Conservation (phyloP, 2,797 vertebrate genomes). For the Phalloptychus januarius region DNA sequence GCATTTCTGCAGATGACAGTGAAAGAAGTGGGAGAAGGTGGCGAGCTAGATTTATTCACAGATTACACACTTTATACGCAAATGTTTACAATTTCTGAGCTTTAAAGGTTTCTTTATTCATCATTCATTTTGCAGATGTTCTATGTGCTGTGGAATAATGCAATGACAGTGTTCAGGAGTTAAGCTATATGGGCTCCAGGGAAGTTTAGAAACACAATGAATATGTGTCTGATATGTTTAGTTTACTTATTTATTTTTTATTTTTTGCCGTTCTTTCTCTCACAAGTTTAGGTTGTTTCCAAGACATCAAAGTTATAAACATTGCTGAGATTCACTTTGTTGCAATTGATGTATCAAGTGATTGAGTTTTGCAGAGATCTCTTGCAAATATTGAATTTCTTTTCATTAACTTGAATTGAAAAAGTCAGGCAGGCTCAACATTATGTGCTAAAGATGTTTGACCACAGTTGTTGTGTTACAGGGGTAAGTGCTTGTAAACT, state of each 20-base stretch:
- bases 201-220: too few relatives aligned
- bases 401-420: constrained; percentile 9
- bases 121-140: too few relatives aligned
- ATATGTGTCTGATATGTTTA: too few relatives aligned
- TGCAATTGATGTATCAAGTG: neutral
- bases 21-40: too few relatives aligned
- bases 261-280: neutral
- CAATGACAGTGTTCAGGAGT: too few relatives aligned
- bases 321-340: neutral
- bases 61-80: too few relatives aligned
- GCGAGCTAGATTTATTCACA: too few relatives aligned
- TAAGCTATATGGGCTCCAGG: too few relatives aligned
- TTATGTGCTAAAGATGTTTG: constrained; percentile 17
- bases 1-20: too few relatives aligned
- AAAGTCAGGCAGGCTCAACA: neutral
- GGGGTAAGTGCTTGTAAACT: constrained; percentile 47
- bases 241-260: neutral
- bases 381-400: neutral
- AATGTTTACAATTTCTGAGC: too few relatives aligned
- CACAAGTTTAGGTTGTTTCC: neutral
- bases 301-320: neutral
- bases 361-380: neutral
- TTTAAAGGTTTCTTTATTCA: too few relatives aligned
- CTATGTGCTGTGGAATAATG: too few relatives aligned
- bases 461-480: constrained; percentile 9